Conservation (phyloP, 1,140 invertebrate genomes). For the Drosophila mayri region DNA sequence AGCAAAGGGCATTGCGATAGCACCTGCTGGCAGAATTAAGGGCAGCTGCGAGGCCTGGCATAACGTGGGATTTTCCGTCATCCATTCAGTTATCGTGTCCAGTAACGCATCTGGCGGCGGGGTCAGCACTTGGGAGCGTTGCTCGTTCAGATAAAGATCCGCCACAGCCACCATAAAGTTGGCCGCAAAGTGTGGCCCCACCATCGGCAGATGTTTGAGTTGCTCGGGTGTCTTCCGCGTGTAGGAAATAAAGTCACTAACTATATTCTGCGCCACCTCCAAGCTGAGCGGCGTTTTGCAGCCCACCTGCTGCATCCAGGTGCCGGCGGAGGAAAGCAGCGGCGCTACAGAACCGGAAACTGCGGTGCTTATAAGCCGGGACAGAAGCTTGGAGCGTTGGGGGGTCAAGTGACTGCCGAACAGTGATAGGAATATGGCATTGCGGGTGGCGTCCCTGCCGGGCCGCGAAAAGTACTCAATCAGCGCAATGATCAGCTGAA, state of each 20-base stretch:
- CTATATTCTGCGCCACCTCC: conserved; percentile 90
- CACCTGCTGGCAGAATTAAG: conserved; percentile 89
- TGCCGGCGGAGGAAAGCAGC: conserved; percentile 90
- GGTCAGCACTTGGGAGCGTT: conserved; percentile 77
- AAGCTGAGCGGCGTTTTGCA: conserved; percentile 90
- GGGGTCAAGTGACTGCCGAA: conserved; percentile 90
- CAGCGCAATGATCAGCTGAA: conserved; percentile 91
- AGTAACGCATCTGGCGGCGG: conserved; percentile 87
- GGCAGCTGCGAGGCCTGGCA: conserved; percentile 90
- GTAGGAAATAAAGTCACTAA: conserved; percentile 92
- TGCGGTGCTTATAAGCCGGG: conserved; percentile 91
- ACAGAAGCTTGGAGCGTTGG: conserved; percentile 89
- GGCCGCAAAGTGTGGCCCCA: conserved; percentile 90
- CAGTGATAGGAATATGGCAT: conserved; percentile 92
- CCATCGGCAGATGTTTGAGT: conserved; percentile 88
- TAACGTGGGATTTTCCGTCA: conserved; percentile 88
- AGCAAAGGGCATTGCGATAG: conserved; percentile 92
- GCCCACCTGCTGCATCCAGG: conserved; percentile 94
- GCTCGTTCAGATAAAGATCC: conserved; percentile 89
- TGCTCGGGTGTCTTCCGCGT: conserved; percentile 88
- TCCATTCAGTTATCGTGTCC: conserved; percentile 89
- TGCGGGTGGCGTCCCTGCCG: conserved; percentile 90
- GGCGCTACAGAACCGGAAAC: conserved; percentile 90
- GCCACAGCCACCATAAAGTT: conserved; percentile 92
- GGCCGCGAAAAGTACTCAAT: conserved; percentile 90